phyloP scores from a whole-genome alignment of 2,113 vertebrate genomes.

The Ardeotis arabs region DNA sequence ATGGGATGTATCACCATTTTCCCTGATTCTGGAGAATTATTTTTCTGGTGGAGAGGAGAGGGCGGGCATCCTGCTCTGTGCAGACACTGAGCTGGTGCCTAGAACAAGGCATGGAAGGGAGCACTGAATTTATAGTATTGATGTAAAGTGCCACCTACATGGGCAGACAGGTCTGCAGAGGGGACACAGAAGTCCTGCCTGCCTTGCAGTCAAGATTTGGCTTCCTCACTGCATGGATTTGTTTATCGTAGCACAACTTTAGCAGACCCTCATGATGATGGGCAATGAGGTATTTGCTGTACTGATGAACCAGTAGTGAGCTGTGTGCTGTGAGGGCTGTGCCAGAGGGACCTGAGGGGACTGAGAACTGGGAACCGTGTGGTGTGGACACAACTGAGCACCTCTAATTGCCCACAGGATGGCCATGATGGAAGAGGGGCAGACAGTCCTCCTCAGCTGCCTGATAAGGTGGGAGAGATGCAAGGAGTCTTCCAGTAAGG shows the following conservation, averaged over 20 bases:
- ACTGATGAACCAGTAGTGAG: background rate
- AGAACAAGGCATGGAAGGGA: background rate
- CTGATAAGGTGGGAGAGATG: background rate
- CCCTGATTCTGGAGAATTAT: background rate
- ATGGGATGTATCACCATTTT: background rate
- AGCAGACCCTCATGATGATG: background rate
- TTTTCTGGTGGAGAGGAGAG: background rate
- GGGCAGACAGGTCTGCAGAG: background rate
- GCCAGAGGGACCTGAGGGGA: background rate
- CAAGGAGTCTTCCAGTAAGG: background rate
- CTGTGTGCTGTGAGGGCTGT: background rate
- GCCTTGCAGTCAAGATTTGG: background rate
- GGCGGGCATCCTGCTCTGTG: background rate
- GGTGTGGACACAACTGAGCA: background rate
- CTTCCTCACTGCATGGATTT: background rate
- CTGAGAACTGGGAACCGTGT: background rate
- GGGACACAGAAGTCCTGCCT: background rate
- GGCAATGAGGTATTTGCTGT: accelerated
- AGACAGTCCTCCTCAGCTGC: background rate
- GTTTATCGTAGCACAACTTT: background rate
- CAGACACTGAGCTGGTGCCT: background rate
- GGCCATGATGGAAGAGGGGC: background rate
- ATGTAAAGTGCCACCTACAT: background rate
- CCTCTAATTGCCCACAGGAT: background rate
- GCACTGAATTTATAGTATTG: background rate